Conservation (phyloP, 2,888 invertebrate genomes). For the Miltochrista miniata region DNA sequence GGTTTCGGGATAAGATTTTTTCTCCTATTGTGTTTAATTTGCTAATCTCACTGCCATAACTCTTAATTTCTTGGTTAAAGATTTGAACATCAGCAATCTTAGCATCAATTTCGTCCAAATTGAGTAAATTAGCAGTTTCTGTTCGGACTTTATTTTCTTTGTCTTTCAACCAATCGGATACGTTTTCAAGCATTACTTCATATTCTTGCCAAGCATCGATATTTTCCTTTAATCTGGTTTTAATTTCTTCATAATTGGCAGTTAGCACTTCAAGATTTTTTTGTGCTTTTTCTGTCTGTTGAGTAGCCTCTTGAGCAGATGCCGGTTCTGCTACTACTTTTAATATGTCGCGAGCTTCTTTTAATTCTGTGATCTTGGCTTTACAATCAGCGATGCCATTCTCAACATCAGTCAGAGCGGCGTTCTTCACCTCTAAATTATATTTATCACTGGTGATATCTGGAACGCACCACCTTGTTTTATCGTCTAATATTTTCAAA, state of each 20-base stretch:
- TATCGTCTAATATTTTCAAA: conserved; percentile 92
- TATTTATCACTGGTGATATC: conserved; percentile 95
- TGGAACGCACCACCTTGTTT: conserved; percentile 95
- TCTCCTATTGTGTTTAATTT: conserved; percentile 88
- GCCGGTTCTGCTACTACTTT: conserved; percentile 89
- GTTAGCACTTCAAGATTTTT: conserved; percentile 89
- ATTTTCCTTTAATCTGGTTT: conserved; percentile 86
- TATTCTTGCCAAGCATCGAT: conserved; percentile 92
- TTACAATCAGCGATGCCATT: conserved; percentile 89
- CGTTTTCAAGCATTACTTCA: conserved; percentile 89
- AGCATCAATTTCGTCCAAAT: conserved; percentile 86
- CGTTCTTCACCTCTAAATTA: conserved; percentile 95
- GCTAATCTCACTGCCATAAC: conserved; percentile 86
- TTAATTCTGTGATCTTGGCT: conserved; percentile 85
- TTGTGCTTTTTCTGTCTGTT: conserved; percentile 87
- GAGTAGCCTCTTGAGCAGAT: conserved; percentile 85
- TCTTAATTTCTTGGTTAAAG: conserved; percentile 85
- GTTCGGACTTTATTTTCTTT: conserved; percentile 89
- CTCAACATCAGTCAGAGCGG: conserved; percentile 90
- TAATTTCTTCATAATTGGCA: conserved; percentile 87
- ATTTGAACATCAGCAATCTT: conserved; percentile 87
- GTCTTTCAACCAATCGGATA: conserved; percentile 90
- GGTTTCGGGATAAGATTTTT: conserved; percentile 88
- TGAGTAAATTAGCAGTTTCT: conserved; percentile 89
- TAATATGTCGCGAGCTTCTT: conserved; percentile 88